Evolutionary conservation across 1,140 invertebrate species (phyloP).

Genomic region (Nephotettix cincticeps): DNA sequence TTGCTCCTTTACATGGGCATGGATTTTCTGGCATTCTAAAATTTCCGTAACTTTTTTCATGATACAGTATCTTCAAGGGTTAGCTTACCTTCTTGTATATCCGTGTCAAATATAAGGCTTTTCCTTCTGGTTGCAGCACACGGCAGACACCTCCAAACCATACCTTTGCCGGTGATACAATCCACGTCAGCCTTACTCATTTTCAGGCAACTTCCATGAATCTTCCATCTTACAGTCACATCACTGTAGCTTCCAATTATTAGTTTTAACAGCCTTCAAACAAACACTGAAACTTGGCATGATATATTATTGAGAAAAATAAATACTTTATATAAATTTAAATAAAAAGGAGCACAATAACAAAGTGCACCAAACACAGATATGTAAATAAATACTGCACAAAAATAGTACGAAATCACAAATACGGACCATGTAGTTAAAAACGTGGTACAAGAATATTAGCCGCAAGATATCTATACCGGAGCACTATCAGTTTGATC

Average conservation of each 20-base stretch:
- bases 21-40: too few relatives aligned
- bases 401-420: slow-evolving; percentile 51
- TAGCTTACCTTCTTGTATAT: not conserved
- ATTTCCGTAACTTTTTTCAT: not conserved
- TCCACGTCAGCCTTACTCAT: not conserved
- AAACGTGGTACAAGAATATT: slow-evolving; percentile 50
- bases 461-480: slow-evolving; percentile 49
- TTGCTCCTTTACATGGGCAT: too few relatives aligned
- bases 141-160: not conserved
- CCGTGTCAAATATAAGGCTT: not conserved
- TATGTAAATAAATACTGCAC: too few relatives aligned
- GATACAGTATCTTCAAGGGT: not conserved
- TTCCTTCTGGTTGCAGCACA: not conserved
- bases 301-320: too few relatives aligned
- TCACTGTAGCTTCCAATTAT: too few relatives aligned
- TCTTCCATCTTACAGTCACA: too few relatives aligned
- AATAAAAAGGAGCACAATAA: too few relatives aligned
- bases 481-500: slow-evolving; percentile 45
- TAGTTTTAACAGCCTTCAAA: too few relatives aligned
- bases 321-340: too few relatives aligned
- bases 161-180: not conserved
- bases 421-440: slow-evolving; percentile 56
- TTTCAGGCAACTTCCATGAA: slow-evolving; percentile 41
- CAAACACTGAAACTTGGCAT: too few relatives aligned
- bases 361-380: too few relatives aligned